phyloP scores from a whole-genome alignment of 2,113 vertebrate genomes.

The Lagenorhynchus albirostris region DNA sequence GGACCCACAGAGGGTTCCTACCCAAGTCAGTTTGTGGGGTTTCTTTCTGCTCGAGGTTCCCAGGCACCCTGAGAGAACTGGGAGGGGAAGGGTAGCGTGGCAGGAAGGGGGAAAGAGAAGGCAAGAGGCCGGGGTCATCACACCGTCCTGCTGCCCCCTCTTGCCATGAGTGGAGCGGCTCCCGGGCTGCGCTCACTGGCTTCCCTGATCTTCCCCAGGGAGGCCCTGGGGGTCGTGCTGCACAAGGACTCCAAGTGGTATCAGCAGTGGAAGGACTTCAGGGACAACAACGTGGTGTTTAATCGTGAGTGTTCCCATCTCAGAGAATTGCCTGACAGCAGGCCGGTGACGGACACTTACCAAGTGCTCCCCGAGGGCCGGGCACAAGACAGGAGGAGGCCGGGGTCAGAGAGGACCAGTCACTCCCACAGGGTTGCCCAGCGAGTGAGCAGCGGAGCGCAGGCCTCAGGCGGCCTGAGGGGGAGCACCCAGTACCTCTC shows the following conservation, averaged over 20 bases:
- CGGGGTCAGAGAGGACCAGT: not conserved
- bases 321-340: not conserved
- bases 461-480: not conserved
- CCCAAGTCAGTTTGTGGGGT: not conserved
- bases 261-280: slow-evolving; percentile 99
- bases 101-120: not conserved
- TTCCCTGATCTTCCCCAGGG: slow-evolving; percentile 78
- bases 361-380: rapidly evolving
- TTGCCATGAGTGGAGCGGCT: rapidly evolving
- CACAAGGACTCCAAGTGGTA: slow-evolving; percentile 99
- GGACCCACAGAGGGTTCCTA: not conserved
- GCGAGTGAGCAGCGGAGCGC: not conserved
- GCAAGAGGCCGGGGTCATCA: not conserved
- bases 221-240: slow-evolving; percentile 93
- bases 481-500: not conserved
- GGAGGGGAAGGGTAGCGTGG: no score
- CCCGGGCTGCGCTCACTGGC: not conserved
- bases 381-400: not conserved
- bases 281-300: slow-evolving; percentile 96
- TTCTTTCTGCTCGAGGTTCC: not conserved
- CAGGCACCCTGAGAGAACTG: not conserved
- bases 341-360: not conserved
- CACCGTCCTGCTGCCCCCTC: not conserved
- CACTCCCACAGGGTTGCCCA: not conserved
- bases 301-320: slow-evolving; percentile 87